Conservation (phyloP, 2,113 vertebrate genomes). For the Platysteira castanea region DNA sequence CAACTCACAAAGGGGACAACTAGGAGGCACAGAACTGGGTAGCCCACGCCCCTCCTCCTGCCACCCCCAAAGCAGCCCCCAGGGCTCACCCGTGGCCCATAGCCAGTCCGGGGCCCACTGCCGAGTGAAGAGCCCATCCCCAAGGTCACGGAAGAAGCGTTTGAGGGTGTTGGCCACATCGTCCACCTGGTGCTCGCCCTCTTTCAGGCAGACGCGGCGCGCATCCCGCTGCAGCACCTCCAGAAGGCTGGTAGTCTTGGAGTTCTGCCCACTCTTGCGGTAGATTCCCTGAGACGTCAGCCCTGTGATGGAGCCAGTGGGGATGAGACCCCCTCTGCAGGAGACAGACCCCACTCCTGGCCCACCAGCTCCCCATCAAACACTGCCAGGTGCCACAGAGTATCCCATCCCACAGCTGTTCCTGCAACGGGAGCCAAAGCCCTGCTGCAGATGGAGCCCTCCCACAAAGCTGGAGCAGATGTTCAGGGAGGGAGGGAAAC, state of each 20-base stretch:
- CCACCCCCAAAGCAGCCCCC: background rate
- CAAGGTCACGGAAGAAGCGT: constrained; percentile 89
- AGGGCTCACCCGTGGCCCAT: constrained; percentile 73
- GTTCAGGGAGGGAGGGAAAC: no score
- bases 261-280: constrained; percentile 93
- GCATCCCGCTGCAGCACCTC: constrained; percentile 84
- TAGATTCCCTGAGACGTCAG: constrained; percentile 92
- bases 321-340: background rate
- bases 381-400: background rate
- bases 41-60: fast-evolving
- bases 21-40: background rate
- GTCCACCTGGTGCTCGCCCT: constrained; percentile 90
- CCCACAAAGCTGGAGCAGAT: background rate
- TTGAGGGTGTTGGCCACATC: constrained; percentile 91
- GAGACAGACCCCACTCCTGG: background rate
- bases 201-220: constrained; percentile 80
- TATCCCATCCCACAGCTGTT: background rate
- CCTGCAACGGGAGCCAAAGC: background rate
- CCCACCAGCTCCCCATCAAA: background rate
- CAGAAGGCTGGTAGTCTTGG: constrained; percentile 82
- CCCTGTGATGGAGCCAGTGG: constrained; percentile 53
- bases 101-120: constrained; percentile 75
- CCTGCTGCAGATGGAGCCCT: background rate
- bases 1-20: background rate
- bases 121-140: constrained; percentile 84